Conservation (phyloP, 2,797 vertebrate species). For the Ctenochaetus hawaiiensis region DNA sequence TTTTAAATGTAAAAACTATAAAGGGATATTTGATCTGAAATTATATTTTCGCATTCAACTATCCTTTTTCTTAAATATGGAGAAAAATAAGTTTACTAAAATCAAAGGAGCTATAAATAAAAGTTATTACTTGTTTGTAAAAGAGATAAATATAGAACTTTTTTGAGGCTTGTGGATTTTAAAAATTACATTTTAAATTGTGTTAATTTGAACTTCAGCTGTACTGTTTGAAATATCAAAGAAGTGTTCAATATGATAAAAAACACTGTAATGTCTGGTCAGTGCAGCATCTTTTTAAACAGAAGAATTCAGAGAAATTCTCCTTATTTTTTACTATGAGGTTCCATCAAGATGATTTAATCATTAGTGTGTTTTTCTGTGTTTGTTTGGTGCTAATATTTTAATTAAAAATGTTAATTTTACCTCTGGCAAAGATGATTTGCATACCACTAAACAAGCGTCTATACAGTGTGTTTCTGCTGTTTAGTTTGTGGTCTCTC, state of each 20-base stretch:
- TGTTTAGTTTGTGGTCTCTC: slow-evolving; percentile 88
- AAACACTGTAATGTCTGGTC: not conserved
- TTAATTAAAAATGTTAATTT: slow-evolving; percentile 92
- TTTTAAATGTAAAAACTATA: slow-evolving; percentile 32
- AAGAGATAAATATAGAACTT: not conserved
- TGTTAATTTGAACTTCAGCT: not conserved
- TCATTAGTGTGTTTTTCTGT: slow-evolving; percentile 91
- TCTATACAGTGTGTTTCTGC: slow-evolving; percentile 84
- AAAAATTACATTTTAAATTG: not conserved
- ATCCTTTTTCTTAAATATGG: slow-evolving; percentile 25
- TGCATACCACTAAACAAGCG: slow-evolving; percentile 88
- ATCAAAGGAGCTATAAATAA: not conserved
- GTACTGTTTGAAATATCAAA: not conserved
- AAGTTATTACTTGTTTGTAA: slow-evolving; percentile 14
- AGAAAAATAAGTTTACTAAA: not conserved
- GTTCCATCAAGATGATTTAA: slow-evolving; percentile 86
- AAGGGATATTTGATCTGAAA: slow-evolving; percentile 49
- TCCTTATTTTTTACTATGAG: slow-evolving; percentile 68
- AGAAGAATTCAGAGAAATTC: slow-evolving; percentile 38
- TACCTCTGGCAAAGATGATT: slow-evolving; percentile 87
- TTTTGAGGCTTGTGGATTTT: not conserved
- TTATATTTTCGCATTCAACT: slow-evolving; percentile 15
- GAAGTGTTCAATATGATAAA: not conserved
- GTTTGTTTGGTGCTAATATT: slow-evolving; percentile 91
- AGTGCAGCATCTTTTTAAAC: not conserved